Evolutionary conservation across 2,797 vertebrate species (phyloP).

Genomic region (Chaetodon trifasciatus): DNA sequence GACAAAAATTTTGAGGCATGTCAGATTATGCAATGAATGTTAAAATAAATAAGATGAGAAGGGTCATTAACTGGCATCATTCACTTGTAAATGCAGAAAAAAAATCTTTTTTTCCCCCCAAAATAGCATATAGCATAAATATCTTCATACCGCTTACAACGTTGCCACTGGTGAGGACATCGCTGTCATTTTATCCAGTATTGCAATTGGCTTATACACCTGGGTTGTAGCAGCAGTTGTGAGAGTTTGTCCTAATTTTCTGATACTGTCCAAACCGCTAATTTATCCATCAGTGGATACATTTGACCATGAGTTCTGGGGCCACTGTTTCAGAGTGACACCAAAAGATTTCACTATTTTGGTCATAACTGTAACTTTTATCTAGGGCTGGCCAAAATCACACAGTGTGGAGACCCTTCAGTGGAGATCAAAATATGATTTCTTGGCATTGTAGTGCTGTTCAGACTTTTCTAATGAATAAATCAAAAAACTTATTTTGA

Average conservation of each 20-base stretch:
- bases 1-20: background rate
- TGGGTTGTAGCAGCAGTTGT: background rate
- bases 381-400: background rate
- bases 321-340: background rate
- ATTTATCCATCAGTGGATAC: background rate
- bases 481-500: background rate
- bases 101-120: background rate
- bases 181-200: too few species aligned
- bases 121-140: background rate
- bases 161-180: background rate
- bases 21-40: background rate
- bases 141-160: background rate
- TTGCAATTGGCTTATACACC: background rate
- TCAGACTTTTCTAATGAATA: background rate
- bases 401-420: background rate
- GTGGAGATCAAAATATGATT: background rate
- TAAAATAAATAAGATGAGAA: background rate
- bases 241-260: background rate
- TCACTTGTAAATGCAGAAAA: background rate
- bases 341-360: background rate
- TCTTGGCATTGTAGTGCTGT: background rate
- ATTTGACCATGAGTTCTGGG: background rate
- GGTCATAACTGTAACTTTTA: background rate
- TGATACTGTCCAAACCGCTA: background rate
- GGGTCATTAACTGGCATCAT: background rate